phyloP scores from a whole-genome alignment of 1,140 invertebrate genomes.

The Trigoniulus corallinus region DNA sequence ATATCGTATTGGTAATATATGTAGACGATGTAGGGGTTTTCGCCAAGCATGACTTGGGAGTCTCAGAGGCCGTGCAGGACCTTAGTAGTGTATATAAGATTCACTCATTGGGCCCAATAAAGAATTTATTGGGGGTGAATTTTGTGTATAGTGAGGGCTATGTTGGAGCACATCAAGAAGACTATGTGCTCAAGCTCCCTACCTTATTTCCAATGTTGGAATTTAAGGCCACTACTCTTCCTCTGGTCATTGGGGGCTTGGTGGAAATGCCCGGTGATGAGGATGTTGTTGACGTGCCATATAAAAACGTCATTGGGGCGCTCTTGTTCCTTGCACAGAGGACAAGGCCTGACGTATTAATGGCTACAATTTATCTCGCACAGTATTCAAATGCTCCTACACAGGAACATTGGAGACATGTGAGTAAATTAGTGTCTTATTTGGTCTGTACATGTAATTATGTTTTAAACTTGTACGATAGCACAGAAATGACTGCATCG shows the following conservation, averaged over 20 bases:
- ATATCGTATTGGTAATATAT: too few species aligned
- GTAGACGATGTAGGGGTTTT: background rate
- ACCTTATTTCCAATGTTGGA: background rate
- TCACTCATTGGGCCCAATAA: background rate
- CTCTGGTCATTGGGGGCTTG: background rate
- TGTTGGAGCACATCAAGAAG: background rate
- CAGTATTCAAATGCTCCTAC: constrained; percentile 1
- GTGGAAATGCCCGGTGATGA: background rate
- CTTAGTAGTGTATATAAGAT: background rate
- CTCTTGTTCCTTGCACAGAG: constrained; percentile 3
- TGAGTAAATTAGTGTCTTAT: background rate
- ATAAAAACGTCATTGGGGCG: background rate
- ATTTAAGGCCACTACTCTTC: background rate
- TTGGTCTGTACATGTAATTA: background rate
- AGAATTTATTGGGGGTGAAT: background rate
- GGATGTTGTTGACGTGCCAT: background rate
- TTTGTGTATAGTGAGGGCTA: background rate
- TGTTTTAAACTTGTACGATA: background rate
- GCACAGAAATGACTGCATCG: background rate
- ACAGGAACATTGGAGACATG: constrained; percentile 4
- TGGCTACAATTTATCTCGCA: constrained; percentile 2
- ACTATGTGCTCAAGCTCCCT: background rate
- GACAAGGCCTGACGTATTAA: constrained; percentile 1
- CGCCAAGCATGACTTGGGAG: background rate
- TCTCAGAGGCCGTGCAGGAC: background rate